Percentiles rank a stretch among this genome's conserved stretches.
Evolutionary conservation across 2,113 vertebrate species (phyloP).

Genomic region (Hyperopisus bebe): DNA sequence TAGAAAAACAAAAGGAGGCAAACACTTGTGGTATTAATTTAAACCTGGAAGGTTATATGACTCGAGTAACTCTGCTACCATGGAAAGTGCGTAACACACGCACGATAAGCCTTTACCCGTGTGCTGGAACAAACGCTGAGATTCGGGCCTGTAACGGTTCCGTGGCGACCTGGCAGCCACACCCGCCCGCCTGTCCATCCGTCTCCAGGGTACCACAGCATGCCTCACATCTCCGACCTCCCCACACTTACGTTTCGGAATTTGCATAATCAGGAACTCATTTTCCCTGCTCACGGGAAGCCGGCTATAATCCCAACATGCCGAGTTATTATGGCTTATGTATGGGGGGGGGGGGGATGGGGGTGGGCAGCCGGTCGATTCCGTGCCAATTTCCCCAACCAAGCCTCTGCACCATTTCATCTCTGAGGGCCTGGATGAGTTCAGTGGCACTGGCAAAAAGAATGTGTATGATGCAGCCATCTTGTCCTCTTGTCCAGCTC

Average conservation of each 20-base stretch:
- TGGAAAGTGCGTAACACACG: not conserved
- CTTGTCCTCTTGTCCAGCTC: not conserved
- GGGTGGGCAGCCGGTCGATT: not conserved
- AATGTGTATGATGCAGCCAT: not conserved
- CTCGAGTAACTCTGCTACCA: not conserved
- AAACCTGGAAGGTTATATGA: not conserved
- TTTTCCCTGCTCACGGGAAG: not conserved
- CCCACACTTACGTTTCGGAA: not conserved
- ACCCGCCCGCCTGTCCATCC: not conserved
- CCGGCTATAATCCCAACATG: not conserved
- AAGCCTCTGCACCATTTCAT: not conserved
- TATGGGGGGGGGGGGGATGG: not conserved
- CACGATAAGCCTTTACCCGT: not conserved
- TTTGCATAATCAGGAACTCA: slow-evolving; percentile 12
- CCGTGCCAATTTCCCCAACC: not conserved
- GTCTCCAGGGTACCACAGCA: not conserved
- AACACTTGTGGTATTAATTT: not conserved
- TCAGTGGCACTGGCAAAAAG: not conserved
- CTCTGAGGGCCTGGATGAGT: not conserved
- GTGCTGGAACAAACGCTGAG: not conserved
- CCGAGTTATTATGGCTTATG: not conserved
- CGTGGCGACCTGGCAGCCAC: not conserved
- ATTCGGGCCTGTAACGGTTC: not conserved
- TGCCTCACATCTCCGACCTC: not conserved
- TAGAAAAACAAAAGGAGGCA: not conserved